Percentiles rank a stretch among this genome's conserved stretches.
phyloP scores from a whole-genome alignment of 1,140 invertebrate genomes.

The Macrotrachela quadricornifera region DNA sequence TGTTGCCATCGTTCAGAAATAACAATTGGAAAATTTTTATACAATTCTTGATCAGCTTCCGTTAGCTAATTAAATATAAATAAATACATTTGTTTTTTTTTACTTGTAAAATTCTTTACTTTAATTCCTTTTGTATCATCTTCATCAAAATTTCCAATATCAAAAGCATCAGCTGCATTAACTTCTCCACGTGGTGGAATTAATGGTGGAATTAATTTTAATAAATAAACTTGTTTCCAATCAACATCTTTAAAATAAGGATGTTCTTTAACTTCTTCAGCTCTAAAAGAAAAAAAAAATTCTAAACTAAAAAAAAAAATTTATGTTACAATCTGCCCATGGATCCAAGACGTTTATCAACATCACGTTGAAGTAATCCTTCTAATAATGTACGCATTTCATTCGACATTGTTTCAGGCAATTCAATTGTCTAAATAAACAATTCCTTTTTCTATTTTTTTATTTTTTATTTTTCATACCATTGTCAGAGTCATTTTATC shows the following conservation, averaged over 20 bases:
- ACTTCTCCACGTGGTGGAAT: constrained; percentile 95
- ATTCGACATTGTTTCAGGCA: constrained; percentile 80
- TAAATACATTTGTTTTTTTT: neutral
- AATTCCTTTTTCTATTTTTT: no score
- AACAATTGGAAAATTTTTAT: constrained; percentile 91
- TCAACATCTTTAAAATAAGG: constrained; percentile 88
- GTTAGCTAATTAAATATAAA: constrained; percentile 41
- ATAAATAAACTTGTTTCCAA: constrained; percentile 92
- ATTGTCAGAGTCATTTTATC: constrained; percentile 98
- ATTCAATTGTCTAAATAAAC: constrained; percentile 48
- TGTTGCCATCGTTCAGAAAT: constrained; percentile 97
- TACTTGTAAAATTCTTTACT: constrained; percentile 29
- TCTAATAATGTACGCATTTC: constrained; percentile 74
- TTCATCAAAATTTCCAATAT: constrained; percentile 98
- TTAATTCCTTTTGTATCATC: constrained; percentile 99
- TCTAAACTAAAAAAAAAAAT: no score
- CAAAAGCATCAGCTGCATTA: constrained; percentile 97
- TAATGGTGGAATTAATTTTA: constrained; percentile 88
- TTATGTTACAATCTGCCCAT: constrained; percentile 35
- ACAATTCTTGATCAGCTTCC: constrained; percentile 87
- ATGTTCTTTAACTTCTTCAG: constrained; percentile 90
- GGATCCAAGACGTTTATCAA: constrained; percentile 83
- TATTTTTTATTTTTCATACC: no score
- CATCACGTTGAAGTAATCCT: constrained; percentile 71
- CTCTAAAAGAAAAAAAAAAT: constrained; percentile 39